Base-by-base conservation (phyloP, 2,113 vertebrate species). In the Varanus salvator region DNA sequence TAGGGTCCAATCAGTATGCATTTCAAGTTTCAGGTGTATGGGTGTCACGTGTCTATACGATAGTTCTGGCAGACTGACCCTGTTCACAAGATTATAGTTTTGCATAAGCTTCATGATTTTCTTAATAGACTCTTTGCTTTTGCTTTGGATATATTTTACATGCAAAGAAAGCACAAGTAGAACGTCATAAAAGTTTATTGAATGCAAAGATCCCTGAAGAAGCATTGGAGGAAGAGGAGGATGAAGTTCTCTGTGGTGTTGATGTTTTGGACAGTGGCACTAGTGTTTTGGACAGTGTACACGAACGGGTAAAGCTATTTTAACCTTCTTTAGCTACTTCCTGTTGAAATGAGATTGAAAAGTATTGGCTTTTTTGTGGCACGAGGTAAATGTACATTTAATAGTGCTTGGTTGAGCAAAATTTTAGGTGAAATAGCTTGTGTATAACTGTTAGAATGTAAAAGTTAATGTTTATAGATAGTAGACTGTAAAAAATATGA, bases 91-190 rank as follows among this genome's bases (percentile, higher is more conserved):
- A 44, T 44, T 44, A 44, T 44, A 44, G 38, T 11, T 68, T 44
- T 90, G 54, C 14, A 14, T 19, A 69, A 5, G 1, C 19, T 75
- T 44, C 9, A 2, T 76, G 54, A 57, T 48, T 83, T 83, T 76
- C 2, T 74, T 52, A 25, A 76, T 29, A 38, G 8, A 34, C 15
- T 27, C 19, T 76, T 48, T 84, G 48, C 64, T 69, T 8, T 31
- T 23, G 38, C n/a, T 89, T 77, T 90, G 7, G 84, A 66, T 31
- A 27, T 92, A 91, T 92, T 90, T 38, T 74, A 88, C 7, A 34
- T 74, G 7, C 86, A 68, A 96, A 95, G 90, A 96, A 95, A 88
- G 96, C 97, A 31, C 91, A 96, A 80, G 97, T 98, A 1, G 97
- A 98, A 83, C 96, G 96, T 48, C 97, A 98, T 88, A 80, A 93